Evolutionary conservation across 2,888 invertebrate genomes (phyloP).

Genomic region (Heteropelma amictum): DNA sequence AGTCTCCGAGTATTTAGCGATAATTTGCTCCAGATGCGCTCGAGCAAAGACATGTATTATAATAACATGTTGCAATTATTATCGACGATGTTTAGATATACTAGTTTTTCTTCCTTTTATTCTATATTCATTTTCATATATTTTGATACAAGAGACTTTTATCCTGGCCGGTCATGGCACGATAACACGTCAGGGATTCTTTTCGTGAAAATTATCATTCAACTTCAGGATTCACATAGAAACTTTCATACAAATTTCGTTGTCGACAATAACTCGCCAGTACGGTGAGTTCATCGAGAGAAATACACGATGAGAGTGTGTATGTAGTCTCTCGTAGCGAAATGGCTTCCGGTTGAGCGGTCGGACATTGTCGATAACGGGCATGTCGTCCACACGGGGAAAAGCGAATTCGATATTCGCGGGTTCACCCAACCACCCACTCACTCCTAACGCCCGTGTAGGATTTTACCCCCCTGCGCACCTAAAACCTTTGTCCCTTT

Average conservation of each 20-base stretch:
- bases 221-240: conserved; percentile 43
- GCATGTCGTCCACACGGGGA: conserved; percentile 64
- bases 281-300: not conserved
- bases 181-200: no score
- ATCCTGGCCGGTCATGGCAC: conserved; percentile 56
- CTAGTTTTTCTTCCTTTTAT: no score
- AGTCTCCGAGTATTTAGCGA: no score
- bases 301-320: conserved; percentile 24
- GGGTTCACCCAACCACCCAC: conserved; percentile 63
- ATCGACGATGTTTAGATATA: no score
- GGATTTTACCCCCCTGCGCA: conserved; percentile 51
- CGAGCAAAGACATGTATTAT: no score
- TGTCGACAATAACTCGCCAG: conserved; percentile 51
- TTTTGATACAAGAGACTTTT: no score
- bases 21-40: no score
- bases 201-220: conserved; percentile 24
- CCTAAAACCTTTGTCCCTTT: conserved; percentile 70
- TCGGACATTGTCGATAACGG: conserved; percentile 75
- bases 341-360: conserved; percentile 76
- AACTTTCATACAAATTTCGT: conserved; percentile 74
- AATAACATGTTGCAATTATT: no score
- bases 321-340: conserved; percentile 59
- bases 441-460: no score
- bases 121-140: no score
- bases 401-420: conserved; percentile 74